Evolutionary conservation across 1,140 invertebrate genomes (phyloP), one percentile per base, ranked within the genome.

Genomic region (Periplaneta americana): DNA sequence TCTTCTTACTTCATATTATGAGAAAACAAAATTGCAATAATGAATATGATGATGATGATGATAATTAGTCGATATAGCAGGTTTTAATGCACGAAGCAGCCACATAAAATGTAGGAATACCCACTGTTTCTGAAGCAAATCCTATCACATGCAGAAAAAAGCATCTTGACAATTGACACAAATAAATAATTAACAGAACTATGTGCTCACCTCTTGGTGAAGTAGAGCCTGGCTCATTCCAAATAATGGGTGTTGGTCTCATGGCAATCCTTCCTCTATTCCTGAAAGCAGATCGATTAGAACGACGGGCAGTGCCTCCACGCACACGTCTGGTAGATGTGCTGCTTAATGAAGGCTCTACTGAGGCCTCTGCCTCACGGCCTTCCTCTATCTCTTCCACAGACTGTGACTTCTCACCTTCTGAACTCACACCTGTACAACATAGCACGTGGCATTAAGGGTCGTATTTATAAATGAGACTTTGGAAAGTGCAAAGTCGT

Each of bases 291-390:
- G 82, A 28, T 74, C 57, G 75, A 31, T 22, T 78, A 15, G 83
- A 82, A 17, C 78, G 33, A 22, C 86, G 82, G 6, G 84, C 84
- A 17, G 78, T 34, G n/a, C 18, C 83, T 10, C 84, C 80, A 34
- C 83, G 84, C 18, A 83, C 83, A 37, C 85, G 84, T n/a, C 86
- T 86, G n/a, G 88, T 84, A 31, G 86, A 86, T 34, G 86, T 87
- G 17, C 85, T 90, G 13, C 90, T 91, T 0, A 90, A 90, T 18
- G 90, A 90, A 2, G 92, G 92, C 78, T 91, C 91, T 0, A 92
- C 93, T 80, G 87, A 86, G 10, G 88, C 88, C 87, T 94, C 93
- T 9, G 92, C 93, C 85, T 94, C 93, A 34, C 92, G 90, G 15
- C 92, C 92, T 82, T 94, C 93, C 28, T 74, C 90, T 35, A 87